Percentiles rank a stretch among this genome's conserved stretches.
phyloP scores from a whole-genome alignment of 2,113 vertebrate species.

The Formicarius rufipectus region DNA sequence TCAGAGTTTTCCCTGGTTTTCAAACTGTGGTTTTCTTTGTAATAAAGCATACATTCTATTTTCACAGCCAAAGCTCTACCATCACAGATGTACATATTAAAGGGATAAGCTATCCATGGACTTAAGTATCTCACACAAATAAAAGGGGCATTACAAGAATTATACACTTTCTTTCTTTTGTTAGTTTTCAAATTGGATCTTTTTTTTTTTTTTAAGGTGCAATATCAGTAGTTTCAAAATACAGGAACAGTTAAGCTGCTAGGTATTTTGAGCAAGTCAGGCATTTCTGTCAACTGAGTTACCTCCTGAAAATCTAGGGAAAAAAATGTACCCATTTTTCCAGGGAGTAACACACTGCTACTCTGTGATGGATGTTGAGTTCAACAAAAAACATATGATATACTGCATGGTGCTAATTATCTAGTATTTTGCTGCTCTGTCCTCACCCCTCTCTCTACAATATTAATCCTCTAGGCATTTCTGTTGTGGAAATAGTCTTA shows the following conservation, averaged over 20 bases:
- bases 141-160: neutral
- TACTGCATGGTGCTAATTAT: constrained; percentile 8
- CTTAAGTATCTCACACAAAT: neutral
- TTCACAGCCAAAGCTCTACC: constrained; percentile 38
- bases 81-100: neutral
- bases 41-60: constrained; percentile 65
- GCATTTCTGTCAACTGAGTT: neutral
- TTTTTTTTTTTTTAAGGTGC: neutral
- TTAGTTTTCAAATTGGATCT: neutral
- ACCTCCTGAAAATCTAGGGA: neutral
- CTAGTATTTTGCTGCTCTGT: neutral
- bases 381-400: neutral
- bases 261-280: neutral
- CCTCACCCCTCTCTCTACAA: neutral
- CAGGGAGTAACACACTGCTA: neutral
- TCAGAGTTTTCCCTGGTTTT: constrained; percentile 65
- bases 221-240: neutral
- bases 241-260: neutral
- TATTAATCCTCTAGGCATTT: constrained; percentile 10
- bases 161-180: neutral
- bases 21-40: constrained; percentile 68
- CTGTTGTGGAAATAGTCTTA: constrained; percentile 5
- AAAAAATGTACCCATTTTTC: neutral
- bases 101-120: neutral
- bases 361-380: neutral